Evolutionary conservation across 2,113 vertebrate genomes (phyloP).

Genomic region (Penelope pileata): DNA sequence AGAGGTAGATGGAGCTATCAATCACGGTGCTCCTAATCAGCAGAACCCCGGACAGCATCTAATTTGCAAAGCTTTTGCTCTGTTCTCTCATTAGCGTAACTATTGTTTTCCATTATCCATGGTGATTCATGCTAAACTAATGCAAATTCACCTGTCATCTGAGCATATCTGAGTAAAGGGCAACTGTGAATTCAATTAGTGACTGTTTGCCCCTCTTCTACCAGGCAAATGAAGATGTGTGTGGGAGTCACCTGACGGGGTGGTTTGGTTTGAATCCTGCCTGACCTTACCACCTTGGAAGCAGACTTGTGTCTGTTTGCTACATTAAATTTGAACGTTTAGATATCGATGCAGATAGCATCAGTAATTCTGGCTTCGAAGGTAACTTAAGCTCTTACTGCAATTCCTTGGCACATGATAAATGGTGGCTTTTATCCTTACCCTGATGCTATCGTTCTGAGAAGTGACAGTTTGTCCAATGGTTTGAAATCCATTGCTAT

Average conservation of each 20-base stretch:
- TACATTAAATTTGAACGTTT: neutral
- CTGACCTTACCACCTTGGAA: neutral
- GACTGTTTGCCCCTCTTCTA: neutral
- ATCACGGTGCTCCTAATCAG: neutral
- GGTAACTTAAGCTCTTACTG: neutral
- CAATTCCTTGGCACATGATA: neutral
- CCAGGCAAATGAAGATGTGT: neutral
- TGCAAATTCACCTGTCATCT: constrained; percentile 41
- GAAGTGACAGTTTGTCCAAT: neutral
- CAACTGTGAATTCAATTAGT: neutral
- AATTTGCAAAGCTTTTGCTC: constrained; percentile 20
- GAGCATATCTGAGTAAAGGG: neutral
- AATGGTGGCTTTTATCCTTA: neutral
- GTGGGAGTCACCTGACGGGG: neutral
- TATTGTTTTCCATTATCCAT: constrained; percentile 59
- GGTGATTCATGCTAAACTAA: constrained; percentile 37
- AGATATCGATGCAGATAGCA: neutral
- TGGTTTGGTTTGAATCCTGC: neutral
- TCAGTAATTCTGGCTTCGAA: neutral
- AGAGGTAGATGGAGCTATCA: neutral
- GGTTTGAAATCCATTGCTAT: neutral
- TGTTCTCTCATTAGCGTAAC: constrained; percentile 42
- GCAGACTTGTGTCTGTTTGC: neutral
- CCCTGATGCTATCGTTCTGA: neutral
- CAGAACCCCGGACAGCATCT: neutral